Conservation (phyloP, 2,113 vertebrate genomes). For the Herpetotheres cachinnans region DNA sequence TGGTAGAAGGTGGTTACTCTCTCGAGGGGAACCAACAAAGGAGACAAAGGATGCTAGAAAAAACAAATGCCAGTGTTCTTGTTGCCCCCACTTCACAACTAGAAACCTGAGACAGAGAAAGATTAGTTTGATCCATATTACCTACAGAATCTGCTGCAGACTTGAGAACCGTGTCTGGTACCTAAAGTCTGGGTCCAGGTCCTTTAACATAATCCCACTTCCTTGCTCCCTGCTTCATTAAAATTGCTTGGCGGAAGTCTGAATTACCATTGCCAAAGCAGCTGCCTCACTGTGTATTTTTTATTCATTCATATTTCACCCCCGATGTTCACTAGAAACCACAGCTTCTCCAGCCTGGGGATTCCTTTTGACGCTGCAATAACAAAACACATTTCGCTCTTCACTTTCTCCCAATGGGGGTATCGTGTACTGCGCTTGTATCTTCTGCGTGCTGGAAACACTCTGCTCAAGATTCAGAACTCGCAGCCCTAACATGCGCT, state of each 20-base stretch:
- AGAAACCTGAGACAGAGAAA: neutral
- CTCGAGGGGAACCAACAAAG: neutral
- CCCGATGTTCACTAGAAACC: neutral
- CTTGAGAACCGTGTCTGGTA: neutral
- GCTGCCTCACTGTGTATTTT: neutral
- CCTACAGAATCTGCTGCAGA: neutral
- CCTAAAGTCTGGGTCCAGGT: neutral
- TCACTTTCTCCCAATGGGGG: neutral
- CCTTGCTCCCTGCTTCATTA: neutral
- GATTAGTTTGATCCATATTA: no score
- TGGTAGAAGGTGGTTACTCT: neutral
- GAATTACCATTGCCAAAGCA: neutral
- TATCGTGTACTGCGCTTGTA: neutral
- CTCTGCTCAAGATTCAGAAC: neutral
- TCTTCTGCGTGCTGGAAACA: neutral
- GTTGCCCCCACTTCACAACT: accelerated
- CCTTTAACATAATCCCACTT: neutral
- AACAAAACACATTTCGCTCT: neutral
- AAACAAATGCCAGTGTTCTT: neutral
- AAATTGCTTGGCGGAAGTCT: neutral
- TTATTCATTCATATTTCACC: neutral
- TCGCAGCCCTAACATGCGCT: accelerated
- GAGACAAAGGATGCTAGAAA: neutral
- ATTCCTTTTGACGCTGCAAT: neutral
- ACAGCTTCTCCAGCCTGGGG: neutral